These are phyloP conservation scores for Canis aureus DNA, from an alignment of 2,113 vertebrate species.

Conservation along the genomic window DNA sequence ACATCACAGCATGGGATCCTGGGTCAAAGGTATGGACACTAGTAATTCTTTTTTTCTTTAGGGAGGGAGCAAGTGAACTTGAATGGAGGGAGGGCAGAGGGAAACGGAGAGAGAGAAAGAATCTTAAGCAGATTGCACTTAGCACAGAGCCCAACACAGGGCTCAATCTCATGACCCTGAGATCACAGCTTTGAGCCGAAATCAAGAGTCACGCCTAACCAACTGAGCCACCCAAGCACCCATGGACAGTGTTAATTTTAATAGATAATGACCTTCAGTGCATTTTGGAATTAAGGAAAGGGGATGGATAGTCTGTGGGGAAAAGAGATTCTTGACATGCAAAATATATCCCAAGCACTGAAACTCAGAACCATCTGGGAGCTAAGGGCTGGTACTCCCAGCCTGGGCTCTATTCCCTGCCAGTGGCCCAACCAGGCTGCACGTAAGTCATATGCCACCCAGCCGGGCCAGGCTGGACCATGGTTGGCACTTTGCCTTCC, in stretches of 20 bases:
- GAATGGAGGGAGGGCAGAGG: neutral
- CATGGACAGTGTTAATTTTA: neutral
- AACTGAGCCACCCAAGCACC: neutral
- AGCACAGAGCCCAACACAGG: neutral
- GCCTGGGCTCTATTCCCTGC: neutral
- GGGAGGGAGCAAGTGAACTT: neutral
- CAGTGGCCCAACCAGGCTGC: neutral
- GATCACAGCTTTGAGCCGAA: neutral
- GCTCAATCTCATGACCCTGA: neutral
- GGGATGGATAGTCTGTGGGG: rapidly evolving
- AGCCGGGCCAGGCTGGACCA: rapidly evolving
- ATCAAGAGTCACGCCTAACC: neutral
- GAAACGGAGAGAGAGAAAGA: neutral
- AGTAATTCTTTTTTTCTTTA: neutral
- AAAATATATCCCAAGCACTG: neutral
- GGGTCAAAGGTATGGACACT: neutral
- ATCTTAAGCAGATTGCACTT: neutral
- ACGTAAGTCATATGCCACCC: rapidly evolving
- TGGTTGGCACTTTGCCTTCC: rapidly evolving
- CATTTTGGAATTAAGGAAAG: neutral
- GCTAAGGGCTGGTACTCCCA: neutral
- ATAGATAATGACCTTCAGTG: rapidly evolving
- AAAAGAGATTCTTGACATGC: rapidly evolving
- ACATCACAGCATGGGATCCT: rapidly evolving
- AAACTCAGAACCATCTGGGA: neutral